Evolutionary conservation across 2,113 vertebrate species (phyloP).

Genomic region (Campylorhamphus procurvoides): DNA sequence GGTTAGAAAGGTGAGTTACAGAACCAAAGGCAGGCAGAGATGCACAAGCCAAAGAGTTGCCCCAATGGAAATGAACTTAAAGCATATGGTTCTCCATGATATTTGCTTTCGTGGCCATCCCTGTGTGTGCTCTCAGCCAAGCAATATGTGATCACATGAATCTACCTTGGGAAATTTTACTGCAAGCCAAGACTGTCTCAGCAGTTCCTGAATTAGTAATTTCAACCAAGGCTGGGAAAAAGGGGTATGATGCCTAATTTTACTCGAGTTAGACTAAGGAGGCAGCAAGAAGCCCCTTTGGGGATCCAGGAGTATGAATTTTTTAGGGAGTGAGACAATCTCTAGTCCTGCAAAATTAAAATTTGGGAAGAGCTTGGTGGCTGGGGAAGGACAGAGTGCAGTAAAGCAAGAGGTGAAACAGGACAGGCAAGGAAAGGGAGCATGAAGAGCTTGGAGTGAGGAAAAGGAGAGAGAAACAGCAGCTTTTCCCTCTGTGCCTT

Average conservation of each 20-base stretch:
- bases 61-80: background rate
- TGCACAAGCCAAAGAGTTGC: background rate
- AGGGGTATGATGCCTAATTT: background rate
- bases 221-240: background rate
- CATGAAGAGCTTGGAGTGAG: rapidly evolving
- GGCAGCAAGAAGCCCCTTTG: background rate
- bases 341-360: background rate
- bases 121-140: background rate
- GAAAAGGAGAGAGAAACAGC: background rate
- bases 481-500: background rate
- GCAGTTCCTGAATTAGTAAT: background rate
- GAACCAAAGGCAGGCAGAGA: background rate
- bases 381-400: rapidly evolving
- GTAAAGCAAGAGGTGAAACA: background rate
- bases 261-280: background rate
- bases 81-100: background rate
- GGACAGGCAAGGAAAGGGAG: background rate
- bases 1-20: background rate
- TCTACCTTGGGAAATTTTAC: background rate
- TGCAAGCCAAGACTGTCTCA: background rate
- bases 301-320: background rate
- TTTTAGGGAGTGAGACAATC: rapidly evolving
- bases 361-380: rapidly evolving
- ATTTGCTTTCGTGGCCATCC: background rate
- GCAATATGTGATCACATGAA: background rate